Evolutionary conservation across 2,888 invertebrate species (phyloP).

Genomic region (Cheilosia vulpina): DNA sequence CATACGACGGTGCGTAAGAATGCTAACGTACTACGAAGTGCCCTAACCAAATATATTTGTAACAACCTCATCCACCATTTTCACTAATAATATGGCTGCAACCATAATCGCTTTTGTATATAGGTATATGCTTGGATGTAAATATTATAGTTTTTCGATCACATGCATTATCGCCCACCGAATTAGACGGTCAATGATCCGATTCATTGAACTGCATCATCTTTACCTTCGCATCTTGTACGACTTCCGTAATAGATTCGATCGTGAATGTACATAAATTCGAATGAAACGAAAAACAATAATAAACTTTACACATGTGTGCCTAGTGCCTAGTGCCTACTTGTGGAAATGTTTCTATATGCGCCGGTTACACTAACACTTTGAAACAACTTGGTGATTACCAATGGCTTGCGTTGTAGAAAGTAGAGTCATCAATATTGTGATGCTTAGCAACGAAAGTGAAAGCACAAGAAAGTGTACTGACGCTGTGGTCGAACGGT

Average conservation of each 20-base stretch:
- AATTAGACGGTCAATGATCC: constrained; percentile 54
- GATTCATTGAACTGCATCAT: constrained; percentile 64
- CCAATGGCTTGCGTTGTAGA: constrained; percentile 66
- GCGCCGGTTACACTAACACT: constrained; percentile 25
- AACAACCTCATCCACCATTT: constrained; percentile 24
- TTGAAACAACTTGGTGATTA: constrained; percentile 47
- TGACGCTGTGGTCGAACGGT: constrained; percentile 34
- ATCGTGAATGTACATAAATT: constrained; percentile 18
- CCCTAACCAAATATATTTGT: constrained; percentile 9
- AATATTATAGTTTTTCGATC: constrained; percentile 35
- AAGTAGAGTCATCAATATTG: constrained; percentile 61
- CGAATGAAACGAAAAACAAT: not conserved
- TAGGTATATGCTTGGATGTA: constrained; percentile 24
- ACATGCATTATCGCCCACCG: constrained; percentile 61
- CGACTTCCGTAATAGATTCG: constrained; percentile 41
- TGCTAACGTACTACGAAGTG: not conserved
- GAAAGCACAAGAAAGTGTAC: constrained; percentile 66
- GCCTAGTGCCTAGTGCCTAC: not conserved
- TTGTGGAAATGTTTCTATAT: constrained; percentile 8
- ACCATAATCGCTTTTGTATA: constrained; percentile 48
- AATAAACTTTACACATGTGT: not conserved
- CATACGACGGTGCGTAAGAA: constrained; percentile 81
- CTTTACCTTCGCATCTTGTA: constrained; percentile 30
- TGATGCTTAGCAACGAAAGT: constrained; percentile 54
- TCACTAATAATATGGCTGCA: constrained; percentile 33